Base-by-base conservation (phyloP, 2,888 invertebrate species). In the Cancer borealis region DNA sequence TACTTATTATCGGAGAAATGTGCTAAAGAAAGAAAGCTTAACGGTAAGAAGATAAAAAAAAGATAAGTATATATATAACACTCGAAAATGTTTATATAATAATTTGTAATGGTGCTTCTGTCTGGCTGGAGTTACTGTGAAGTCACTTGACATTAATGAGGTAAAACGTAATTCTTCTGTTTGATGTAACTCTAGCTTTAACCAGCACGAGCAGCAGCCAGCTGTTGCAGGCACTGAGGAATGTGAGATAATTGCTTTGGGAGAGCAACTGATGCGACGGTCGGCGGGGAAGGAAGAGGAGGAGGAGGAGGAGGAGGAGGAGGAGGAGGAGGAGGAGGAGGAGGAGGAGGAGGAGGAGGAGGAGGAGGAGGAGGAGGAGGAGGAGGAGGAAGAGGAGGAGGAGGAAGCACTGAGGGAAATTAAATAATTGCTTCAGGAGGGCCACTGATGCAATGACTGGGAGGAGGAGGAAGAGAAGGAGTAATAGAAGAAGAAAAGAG, bases 141-240 rank as follows among this genome's bases (percentile, higher is more conserved):
- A 66, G 66, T 66, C 66, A 66, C 66, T 66, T 66, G 66, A 66
- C 21, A 66, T 66, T n/a, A n/a, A 66, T 66, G 66, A 66, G 66
- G n/a, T 54, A 66, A 66, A 66, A 66, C n/a, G 66, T n/a, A n/a
- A 66, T 66, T 66, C n/a, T 66, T 66, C 17, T 66, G 66, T 66
- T 66, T 66, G 66, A n/a, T 17, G 66, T 66, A 66, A 66, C 66
- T 66, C 66, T 66, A 4, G 66, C n/a, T 66, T 66, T 66, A 66
- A 66, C n/a, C 66, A 66, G 66, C 66, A 66, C n/a, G 66, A 66
- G 66, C n/a, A 66, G n/a, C 66, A 66, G n/a, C 66, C 66, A 66
- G 66, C 66, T 66, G 66, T 66, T 66, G 66, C 66, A 66, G 66
- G 66, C n/a, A 66, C 66, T 66, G n/a, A n/a, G 66, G 66, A 66